These are phyloP conservation scores for Planiliza haematocheilus DNA, from an alignment of 2,113 vertebrate species.

Conservation along the genomic window DNA sequence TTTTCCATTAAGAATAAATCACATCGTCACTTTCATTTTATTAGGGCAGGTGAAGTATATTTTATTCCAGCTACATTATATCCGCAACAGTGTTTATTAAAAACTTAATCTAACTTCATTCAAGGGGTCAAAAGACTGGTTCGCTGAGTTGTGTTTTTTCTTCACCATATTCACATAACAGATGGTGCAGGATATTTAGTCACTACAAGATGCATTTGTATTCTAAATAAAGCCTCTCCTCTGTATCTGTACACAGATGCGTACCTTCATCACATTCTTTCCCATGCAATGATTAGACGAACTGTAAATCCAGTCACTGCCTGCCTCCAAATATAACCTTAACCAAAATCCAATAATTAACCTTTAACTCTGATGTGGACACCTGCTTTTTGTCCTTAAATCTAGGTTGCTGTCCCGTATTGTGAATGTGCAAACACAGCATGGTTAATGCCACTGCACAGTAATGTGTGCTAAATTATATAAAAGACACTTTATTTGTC, in stretches of 20 bases:
- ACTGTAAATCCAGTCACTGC: background rate
- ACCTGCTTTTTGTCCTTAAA: slow-evolving; percentile 1
- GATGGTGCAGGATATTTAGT: background rate
- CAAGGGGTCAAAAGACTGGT: background rate
- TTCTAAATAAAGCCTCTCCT: background rate
- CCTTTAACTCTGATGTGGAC: background rate
- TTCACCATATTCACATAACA: background rate
- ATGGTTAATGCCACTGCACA: background rate
- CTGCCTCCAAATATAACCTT: background rate
- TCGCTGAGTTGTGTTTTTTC: background rate
- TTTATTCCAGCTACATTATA: no score
- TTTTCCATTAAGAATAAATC: no score
- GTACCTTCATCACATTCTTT: background rate
- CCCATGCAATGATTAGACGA: background rate
- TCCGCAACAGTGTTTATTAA: no score
- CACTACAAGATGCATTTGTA: background rate
- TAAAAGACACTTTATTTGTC: background rate
- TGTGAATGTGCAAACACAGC: slow-evolving; percentile 12
- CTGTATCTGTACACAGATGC: background rate
- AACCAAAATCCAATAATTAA: background rate
- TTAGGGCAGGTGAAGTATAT: no score
- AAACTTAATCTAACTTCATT: background rate
- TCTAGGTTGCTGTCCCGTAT: background rate
- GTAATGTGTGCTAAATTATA: background rate
- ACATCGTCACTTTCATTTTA: no score